Evolutionary conservation across 2,113 vertebrate species (phyloP), one percentile per base, ranked within the genome.

Genomic region (Gallinago jamesoni): DNA sequence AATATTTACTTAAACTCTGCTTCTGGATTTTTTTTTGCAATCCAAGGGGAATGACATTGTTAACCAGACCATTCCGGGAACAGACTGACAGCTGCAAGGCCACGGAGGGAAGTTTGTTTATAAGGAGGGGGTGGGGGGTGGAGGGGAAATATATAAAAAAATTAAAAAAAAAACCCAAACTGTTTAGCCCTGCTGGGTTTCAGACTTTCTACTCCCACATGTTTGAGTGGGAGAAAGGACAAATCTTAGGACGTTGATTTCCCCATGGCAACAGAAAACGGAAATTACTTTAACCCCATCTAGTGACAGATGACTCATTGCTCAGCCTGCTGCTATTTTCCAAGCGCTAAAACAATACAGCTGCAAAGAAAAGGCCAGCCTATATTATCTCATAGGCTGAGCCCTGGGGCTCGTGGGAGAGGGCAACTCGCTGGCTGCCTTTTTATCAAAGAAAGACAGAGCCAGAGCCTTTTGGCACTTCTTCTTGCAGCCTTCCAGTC

Each of bases 1-100:
- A 98, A 98, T 98, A 98, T 98, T 98, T 98, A 98, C 96, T 98
- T 98, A 97, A 97, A 97, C 96, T 94, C 91, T 97, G 96, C 80
- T 96, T 98, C 97, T 96, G 86, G 94, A 97, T 55, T 30, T 93
- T 39, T 96, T 96, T 96, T 92, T 96, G 87, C 82, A 96, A 94
- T 90, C 82, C 75, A 87, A 96, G 97, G 97, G 97, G 93, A 98
- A 97, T 97, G 97, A 98, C 97, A 97, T 67, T 81, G 95, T 95
- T 96, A 96, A 88, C 79, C 0, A 45, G 89, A 72, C 0, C 8
- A 87, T 98, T 98, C 97, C 93, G 43, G 97, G 98, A 98, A 98
- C 68, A 90, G 89, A 82, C 93, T 78, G 87, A 76, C 86, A 93
- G 89, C 96, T 97, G 95, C 97, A 96, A 98, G 98, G 97, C 96